Evolutionary conservation across 2,797 vertebrate genomes (phyloP).

Genomic region (Crocodylus rhombifer): DNA sequence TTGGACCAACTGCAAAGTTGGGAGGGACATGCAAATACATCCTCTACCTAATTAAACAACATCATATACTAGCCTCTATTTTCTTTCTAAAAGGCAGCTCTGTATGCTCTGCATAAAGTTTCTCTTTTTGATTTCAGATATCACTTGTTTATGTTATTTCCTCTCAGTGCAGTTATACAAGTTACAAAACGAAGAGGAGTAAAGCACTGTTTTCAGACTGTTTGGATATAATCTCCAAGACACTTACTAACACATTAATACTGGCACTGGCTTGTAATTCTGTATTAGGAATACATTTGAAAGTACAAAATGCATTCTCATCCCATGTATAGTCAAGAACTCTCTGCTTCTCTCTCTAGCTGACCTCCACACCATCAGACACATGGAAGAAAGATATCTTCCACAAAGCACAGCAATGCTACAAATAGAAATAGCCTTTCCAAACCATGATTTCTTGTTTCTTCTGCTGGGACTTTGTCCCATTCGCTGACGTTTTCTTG

Average conservation of each 20-base stretch:
- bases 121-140: background rate
- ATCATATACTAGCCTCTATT: background rate
- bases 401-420: background rate
- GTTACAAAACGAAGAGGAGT: background rate
- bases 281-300: conserved; percentile 26
- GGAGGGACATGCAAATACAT: background rate
- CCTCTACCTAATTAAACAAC: background rate
- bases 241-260: background rate
- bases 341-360: background rate
- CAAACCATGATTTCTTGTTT: background rate
- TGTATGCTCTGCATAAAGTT: background rate
- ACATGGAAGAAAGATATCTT: background rate
- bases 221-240: background rate
- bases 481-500: background rate
- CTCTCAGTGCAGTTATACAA: background rate
- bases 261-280: background rate
- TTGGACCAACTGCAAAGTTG: too few relatives aligned
- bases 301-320: background rate
- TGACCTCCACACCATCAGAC: background rate
- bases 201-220: conserved; percentile 13
- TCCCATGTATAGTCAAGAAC: conserved; percentile 38
- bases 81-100: background rate
- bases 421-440: background rate
- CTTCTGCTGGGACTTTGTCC: background rate
- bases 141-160: background rate